Conservation (phyloP, 2,797 vertebrate species). For the Glyptemys insculpta region DNA sequence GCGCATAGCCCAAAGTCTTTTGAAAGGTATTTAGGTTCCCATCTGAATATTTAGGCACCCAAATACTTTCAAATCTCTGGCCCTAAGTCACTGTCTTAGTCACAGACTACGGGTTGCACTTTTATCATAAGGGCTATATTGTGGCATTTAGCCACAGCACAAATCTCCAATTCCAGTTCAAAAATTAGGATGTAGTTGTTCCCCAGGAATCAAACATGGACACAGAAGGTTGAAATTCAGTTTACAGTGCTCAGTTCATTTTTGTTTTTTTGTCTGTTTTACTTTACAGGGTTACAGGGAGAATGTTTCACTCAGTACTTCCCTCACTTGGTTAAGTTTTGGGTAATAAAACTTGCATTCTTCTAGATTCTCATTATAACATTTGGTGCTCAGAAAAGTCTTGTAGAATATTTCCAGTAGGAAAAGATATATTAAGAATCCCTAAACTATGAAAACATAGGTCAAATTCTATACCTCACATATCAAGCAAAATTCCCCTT, state of each 20-base stretch:
- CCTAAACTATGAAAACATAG: neutral
- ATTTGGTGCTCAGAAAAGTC: neutral
- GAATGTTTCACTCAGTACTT: too few relatives aligned
- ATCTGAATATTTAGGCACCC: too few relatives aligned
- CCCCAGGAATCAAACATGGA: neutral
- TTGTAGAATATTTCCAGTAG: neutral
- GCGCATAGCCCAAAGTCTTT: too few relatives aligned
- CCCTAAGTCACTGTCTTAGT: too few relatives aligned
- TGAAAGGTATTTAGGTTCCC: too few relatives aligned
- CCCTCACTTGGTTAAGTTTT: neutral
- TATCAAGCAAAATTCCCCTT: neutral
- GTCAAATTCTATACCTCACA: neutral
- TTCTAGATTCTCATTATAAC: neutral
- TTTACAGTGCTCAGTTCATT: neutral
- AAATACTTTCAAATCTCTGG: too few relatives aligned
- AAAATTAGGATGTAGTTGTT: neutral
- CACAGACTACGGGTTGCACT: too few relatives aligned
- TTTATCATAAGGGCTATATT: too few relatives aligned
- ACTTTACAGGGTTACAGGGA: too few relatives aligned
- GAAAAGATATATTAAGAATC: neutral
- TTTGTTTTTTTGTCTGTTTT: neutral
- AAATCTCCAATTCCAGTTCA: too few relatives aligned
- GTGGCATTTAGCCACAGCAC: too few relatives aligned
- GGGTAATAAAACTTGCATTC: neutral
- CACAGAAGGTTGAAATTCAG: neutral